These are phyloP conservation scores for Diplazon laetatorius DNA, from an alignment of 2,888 invertebrate species.

Conservation along the genomic window DNA sequence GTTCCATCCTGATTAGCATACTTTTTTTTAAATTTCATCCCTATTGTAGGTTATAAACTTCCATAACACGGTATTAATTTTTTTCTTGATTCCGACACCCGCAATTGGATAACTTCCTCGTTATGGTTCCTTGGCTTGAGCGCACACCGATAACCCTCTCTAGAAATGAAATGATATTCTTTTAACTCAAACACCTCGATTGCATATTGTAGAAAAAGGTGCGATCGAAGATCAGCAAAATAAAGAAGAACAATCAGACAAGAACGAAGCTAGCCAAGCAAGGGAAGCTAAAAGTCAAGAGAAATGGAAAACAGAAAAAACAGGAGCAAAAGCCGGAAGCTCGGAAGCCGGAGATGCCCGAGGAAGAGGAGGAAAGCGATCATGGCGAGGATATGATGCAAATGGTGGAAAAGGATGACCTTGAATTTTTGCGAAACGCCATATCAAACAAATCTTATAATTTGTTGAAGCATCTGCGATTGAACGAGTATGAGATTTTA, in stretches of 20 bases:
- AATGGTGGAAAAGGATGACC: constrained; percentile 85
- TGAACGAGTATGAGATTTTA: constrained; percentile 72
- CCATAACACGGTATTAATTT: too few relatives aligned
- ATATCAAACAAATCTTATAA: constrained; percentile 83
- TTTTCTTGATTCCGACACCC: too few relatives aligned
- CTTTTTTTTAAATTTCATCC: too few relatives aligned
- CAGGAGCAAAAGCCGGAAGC: constrained; percentile 72
- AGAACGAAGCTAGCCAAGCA: constrained; percentile 80
- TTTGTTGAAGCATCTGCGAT: constrained; percentile 81
- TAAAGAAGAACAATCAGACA: constrained; percentile 81
- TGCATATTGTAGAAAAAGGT: constrained; percentile 83
- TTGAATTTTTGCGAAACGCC: constrained; percentile 83
- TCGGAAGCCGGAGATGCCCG: constrained; percentile 66
- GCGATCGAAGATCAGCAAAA: constrained; percentile 80
- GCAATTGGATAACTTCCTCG: too few relatives aligned
- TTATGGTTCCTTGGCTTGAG: too few relatives aligned
- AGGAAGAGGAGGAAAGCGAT: constrained; percentile 82
- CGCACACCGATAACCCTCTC: not conserved
- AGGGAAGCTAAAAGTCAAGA: constrained; percentile 79
- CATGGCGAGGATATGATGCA: constrained; percentile 84
- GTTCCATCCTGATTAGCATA: too few relatives aligned
- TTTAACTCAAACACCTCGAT: not conserved
- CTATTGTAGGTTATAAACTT: too few relatives aligned
- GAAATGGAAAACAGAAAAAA: constrained; percentile 74
- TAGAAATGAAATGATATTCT: not conserved